Percentiles rank a stretch among this genome's conserved stretches.
Evolutionary conservation across 2,888 invertebrate species (phyloP).

Genomic region (Apodemia mormo): DNA sequence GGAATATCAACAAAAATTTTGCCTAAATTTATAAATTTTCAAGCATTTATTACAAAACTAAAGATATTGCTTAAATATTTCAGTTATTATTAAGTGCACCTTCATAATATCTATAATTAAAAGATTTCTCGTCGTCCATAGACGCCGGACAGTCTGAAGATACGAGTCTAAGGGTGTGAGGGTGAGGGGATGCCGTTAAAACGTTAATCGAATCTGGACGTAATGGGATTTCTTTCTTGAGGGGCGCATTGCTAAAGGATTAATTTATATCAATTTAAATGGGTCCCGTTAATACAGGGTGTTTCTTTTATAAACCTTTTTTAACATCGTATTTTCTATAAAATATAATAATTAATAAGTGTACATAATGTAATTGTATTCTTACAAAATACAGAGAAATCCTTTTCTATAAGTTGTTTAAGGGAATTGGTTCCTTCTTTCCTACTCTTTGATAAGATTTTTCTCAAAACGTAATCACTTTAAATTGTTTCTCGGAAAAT

Average conservation of each 20-base stretch:
- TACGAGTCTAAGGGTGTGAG: slow-evolving; percentile 29
- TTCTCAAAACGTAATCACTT: no score
- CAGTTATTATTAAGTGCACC: background rate
- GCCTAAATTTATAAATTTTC: no score
- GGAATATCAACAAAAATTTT: no score
- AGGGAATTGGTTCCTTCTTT: no score
- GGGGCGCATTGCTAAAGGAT: slow-evolving; percentile 77
- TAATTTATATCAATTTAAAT: slow-evolving; percentile 82
- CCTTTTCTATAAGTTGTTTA: no score
- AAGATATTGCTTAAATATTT: background rate
- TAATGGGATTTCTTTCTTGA: slow-evolving; percentile 82
- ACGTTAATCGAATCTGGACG: slow-evolving; percentile 78
- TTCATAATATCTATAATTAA: background rate
- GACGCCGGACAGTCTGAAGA: background rate
- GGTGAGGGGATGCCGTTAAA: slow-evolving; percentile 56
- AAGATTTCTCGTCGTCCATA: background rate
- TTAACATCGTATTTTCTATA: no score
- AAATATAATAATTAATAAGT: no score
- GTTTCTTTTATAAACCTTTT: slow-evolving; percentile 36
- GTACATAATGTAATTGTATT: no score
- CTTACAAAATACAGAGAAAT: no score
- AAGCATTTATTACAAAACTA: no score
- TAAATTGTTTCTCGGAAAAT: no score
- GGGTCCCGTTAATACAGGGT: slow-evolving; percentile 57
- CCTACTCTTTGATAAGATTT: no score